A percentile compares a stretch with the other conserved stretches of the same genome.
phyloP scores from a whole-genome alignment of 1,140 invertebrate species.

The Drosophila santomea region DNA sequence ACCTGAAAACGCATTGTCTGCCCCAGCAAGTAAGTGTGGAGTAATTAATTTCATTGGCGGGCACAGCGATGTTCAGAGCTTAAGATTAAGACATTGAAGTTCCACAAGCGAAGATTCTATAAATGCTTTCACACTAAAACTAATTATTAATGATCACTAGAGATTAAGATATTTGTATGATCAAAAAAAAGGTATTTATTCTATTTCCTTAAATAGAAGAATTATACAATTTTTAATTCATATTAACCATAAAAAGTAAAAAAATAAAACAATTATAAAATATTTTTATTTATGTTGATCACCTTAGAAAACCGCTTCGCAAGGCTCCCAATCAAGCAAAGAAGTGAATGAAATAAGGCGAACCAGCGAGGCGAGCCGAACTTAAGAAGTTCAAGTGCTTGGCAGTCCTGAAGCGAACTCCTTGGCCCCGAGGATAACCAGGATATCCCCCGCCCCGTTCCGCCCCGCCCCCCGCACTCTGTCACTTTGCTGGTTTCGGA shows the following conservation, averaged over 20 bases:
- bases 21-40: conserved; percentile 16
- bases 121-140: too few relatives aligned
- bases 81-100: too few relatives aligned
- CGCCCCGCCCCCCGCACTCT: conserved; percentile 12
- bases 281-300: neutral
- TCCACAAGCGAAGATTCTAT: too few relatives aligned
- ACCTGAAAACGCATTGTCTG: conserved; percentile 38
- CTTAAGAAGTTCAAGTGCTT: conserved; percentile 28
- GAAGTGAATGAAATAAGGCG: conserved; percentile 15
- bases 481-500: conserved; percentile 65
- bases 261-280: neutral
- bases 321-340: conserved; percentile 15
- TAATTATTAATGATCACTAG: too few relatives aligned
- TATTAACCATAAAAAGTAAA: neutral
- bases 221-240: too few relatives aligned
- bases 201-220: too few relatives aligned
- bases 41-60: conserved; percentile 63
- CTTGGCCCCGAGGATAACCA: neutral
- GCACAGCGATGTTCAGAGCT: neutral
- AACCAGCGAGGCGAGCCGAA: conserved; percentile 20
- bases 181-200: too few relatives aligned
- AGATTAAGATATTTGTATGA: too few relatives aligned
- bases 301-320: neutral
- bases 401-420: conserved; percentile 22
- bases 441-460: neutral